Base-by-base conservation (phyloP, 1,140 invertebrate species). In the Lepeophtheirus salmonis region DNA sequence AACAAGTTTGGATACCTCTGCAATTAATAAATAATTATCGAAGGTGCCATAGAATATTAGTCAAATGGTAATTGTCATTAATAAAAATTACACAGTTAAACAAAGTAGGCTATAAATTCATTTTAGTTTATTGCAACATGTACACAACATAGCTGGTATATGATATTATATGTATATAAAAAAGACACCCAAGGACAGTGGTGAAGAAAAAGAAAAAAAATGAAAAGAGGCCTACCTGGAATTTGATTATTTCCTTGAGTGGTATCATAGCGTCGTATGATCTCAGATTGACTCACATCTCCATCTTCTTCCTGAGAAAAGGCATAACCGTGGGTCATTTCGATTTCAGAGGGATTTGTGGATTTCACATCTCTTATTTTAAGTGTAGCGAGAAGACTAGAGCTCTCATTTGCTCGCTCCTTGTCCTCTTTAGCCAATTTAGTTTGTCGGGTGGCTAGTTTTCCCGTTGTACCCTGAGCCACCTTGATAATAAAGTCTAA, bases 241-340 rank as follows among this genome's bases (percentile, higher is more conserved):
- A 18, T 12, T 48, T 25, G 22, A 17, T 17, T 17, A 54, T 17
- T 22, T 26, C 16, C 25, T 24, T 41, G 22, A 23, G 55, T 88
- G 62, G 88, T 91, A 74, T 92, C 84, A 79, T 94, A 94, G 22
- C 84, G 83, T 69, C 89, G 80, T 69, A 95, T 90, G 65, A 94
- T 79, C 66, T 88, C 85, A 52, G 87, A 86, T 74, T 96, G 89
- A 20, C 85, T 81, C 49, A 97, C 84, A 66, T 82, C 84, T 62
- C 89, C 91, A 69, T 89, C 85, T 78, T 97, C 94, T 76, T 97
- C 92, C 83, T 97, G 92, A 16, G 92, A 97, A 77, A 97, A 97
- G 63, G 94, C 92, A 77, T 88, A 97, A 62, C 94, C 94, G 82
- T 92, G 89, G 6, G 30, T 41, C 30, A 41, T 41, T 41, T 41